Percentiles rank a stretch among this genome's conserved stretches.
Conservation (phyloP, 2,113 vertebrate genomes). For the Aptenodytes patagonicus region DNA sequence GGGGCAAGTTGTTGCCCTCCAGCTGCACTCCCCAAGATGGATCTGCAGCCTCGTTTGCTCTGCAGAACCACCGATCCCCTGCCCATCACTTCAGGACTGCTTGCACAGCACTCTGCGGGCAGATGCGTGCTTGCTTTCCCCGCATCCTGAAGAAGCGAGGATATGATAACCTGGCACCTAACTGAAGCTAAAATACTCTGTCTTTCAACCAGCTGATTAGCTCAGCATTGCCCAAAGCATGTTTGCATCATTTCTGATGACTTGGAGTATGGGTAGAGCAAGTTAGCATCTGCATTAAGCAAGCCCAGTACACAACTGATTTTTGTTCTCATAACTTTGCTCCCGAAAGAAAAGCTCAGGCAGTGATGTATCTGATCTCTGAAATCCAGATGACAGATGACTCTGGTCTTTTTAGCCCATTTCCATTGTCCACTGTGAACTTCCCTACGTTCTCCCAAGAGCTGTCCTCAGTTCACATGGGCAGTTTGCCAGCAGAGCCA, state of each 20-base stretch:
- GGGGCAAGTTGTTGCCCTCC: not conserved
- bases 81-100: not conserved
- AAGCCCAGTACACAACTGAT: fast-evolving
- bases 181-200: not conserved
- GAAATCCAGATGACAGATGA: not conserved
- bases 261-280: not conserved
- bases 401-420: not conserved
- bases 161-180: not conserved
- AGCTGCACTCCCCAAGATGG: not conserved
- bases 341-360: not conserved
- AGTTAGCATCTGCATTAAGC: not conserved
- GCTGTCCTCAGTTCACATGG: not conserved
- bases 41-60: not conserved
- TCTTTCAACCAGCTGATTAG: not conserved
- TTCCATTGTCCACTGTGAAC: not conserved
- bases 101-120: not conserved
- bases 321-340: not conserved
- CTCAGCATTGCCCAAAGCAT: not conserved
- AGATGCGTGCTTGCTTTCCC: not conserved
- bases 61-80: not conserved
- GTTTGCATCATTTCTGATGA: not conserved
- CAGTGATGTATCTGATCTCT: not conserved
- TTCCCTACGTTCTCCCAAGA: not conserved
- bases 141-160: not conserved
- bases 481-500: not conserved